phyloP scores from a whole-genome alignment of 2,797 vertebrate species.

The Neomorphus geoffroyi region DNA sequence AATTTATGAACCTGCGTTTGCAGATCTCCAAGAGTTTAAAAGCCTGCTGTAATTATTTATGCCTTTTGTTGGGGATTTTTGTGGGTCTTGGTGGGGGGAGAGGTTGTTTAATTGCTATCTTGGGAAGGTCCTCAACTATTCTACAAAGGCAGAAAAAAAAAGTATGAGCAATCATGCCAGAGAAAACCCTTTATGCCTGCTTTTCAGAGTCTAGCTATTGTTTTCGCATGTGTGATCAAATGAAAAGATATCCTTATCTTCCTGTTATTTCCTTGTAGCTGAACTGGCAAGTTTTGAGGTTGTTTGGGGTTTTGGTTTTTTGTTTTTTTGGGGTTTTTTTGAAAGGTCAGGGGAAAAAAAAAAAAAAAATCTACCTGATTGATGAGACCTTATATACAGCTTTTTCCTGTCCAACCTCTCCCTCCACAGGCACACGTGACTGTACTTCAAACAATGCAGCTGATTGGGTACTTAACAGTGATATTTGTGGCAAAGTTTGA shows the following conservation, averaged over 20 bases:
- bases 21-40: background rate
- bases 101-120: background rate
- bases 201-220: background rate
- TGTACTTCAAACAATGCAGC: slow-evolving; percentile 47
- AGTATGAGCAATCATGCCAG: background rate
- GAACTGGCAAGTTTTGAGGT: background rate
- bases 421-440: slow-evolving; percentile 13
- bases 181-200: background rate
- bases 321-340: background rate
- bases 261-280: slow-evolving; percentile 6
- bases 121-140: background rate
- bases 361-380: background rate
- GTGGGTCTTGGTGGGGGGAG: too few species aligned
- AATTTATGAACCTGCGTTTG: background rate
- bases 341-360: slow-evolving; percentile 43
- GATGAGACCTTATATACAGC: background rate
- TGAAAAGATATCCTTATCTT: background rate
- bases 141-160: background rate
- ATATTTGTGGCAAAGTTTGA: slow-evolving; percentile 62
- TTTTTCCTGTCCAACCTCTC: slow-evolving; percentile 54
- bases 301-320: too few species aligned
- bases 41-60: background rate
- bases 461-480: slow-evolving; percentile 70
- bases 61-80: background rate
- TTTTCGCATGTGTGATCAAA: background rate